A percentile compares a stretch with the other conserved stretches of the same genome.
phyloP scores from a whole-genome alignment of 1,140 invertebrate genomes.

The Hylaeus anthracinus region DNA sequence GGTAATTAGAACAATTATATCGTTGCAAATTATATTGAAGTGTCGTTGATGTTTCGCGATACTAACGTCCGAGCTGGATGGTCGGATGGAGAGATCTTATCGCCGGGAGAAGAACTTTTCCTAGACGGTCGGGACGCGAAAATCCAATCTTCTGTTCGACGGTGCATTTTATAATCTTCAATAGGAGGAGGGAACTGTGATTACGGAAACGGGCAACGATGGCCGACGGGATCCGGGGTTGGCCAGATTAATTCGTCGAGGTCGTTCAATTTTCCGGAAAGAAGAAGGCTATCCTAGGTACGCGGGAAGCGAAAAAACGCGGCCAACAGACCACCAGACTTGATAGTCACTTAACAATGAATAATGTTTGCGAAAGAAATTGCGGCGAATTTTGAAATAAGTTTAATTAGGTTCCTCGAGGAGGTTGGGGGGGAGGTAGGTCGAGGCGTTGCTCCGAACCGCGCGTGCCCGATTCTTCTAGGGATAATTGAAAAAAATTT shows the following conservation, averaged over 20 bases:
- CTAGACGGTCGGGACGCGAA: background rate
- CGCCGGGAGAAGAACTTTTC: conserved; percentile 8
- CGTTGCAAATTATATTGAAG: too few species aligned
- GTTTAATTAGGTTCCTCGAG: conserved; percentile 59
- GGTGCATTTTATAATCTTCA: conserved; percentile 49
- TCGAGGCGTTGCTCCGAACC: background rate
- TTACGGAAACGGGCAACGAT: conserved; percentile 45
- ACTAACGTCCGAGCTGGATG: too few species aligned
- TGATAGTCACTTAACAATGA: conserved; percentile 59
- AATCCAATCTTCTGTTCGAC: conserved; percentile 50
- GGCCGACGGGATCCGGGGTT: conserved; percentile 4
- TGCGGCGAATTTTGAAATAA: conserved; percentile 66
- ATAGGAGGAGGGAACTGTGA: conserved; percentile 23
- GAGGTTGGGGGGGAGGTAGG: background rate
- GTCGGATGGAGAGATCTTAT: background rate
- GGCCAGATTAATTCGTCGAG: conserved; percentile 44
- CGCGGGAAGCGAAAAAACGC: conserved; percentile 24
- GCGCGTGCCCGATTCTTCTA: conserved; percentile 19
- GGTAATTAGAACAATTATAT: too few species aligned
- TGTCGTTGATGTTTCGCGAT: too few species aligned
- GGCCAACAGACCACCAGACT: background rate
- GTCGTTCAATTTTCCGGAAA: conserved; percentile 47
- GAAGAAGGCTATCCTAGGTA: conserved; percentile 36
- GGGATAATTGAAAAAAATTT: conserved; percentile 66
- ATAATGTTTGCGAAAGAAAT: conserved; percentile 68